Evolutionary conservation across 1,140 invertebrate species (phyloP), one percentile per base, ranked within the genome.

Genomic region (Cydia pomonella): DNA sequence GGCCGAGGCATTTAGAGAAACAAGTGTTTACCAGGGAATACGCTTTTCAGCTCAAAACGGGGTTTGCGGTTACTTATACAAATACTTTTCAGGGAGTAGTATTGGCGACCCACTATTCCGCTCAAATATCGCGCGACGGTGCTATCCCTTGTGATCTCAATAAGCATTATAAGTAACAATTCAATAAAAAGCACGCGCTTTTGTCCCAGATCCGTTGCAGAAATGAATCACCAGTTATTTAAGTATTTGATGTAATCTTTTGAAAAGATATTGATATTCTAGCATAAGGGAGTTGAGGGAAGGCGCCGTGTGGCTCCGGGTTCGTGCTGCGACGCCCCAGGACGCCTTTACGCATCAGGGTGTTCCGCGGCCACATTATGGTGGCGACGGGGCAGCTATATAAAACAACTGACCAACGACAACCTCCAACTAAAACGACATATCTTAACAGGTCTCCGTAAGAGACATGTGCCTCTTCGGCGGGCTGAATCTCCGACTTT

Each of bases 331-430:
- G 66, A 74, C 88, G 75, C 89, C 72, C 81, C 88, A 82, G 84
- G 89, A 88, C 86, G 89, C 75, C 89, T 76, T 69, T 80, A 75
- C 82, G 84, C 81, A 76, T 83, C 84, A 81, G 83, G 82, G 86
- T 83, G 83, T 84, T 77, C 84, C 82, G 84, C 77, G 78, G 44
- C 81, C 80, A 81, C 82, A 85, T 84, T 86, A 84, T 86, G 79
- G 80, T 86, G 85, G 82, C 86, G 84, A 87, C 85, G 84, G 83
- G 79, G 84, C 82, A 81, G 80, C 85, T 82, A 87, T 87, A 87
- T 81, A 83, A 80, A 76, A 76, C 73, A 53, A 59, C 53, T 59
- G 53, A 23, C 53, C 53, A 21, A 59, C 53, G 21, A n/a, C 21
- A 23, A 59, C 71, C 76, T 63, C 69, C 44, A 73, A 59, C 53